A percentile compares a stretch with the other conserved stretches of the same genome.
phyloP scores from a whole-genome alignment of 2,797 vertebrate genomes.

The Heterohyrax brucei region DNA sequence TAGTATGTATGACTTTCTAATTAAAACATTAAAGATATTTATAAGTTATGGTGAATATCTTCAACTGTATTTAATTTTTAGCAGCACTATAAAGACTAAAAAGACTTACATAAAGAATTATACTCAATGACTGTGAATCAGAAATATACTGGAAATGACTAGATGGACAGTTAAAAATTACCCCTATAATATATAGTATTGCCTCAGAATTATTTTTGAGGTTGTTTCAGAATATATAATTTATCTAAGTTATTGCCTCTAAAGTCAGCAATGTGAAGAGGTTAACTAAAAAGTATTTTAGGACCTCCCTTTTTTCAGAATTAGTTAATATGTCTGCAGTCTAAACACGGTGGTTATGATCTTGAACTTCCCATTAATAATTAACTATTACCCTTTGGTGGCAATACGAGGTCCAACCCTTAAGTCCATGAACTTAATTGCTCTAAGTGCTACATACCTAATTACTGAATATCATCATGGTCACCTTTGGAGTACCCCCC shows the following conservation, averaged over 20 bases:
- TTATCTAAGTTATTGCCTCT: slow-evolving; percentile 38
- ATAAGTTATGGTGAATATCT: slow-evolving; percentile 28
- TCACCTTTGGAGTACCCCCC: too few relatives aligned
- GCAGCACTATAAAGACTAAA: neutral
- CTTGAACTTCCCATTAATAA: slow-evolving; percentile 27
- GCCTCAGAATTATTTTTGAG: slow-evolving; percentile 51
- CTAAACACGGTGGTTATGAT: neutral
- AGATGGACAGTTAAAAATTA: slow-evolving; percentile 3
- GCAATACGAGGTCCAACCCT: neutral
- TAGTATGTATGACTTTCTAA: slow-evolving; percentile 5
- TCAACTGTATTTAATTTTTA: slow-evolving; percentile 40
- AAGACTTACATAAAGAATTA: slow-evolving; percentile 22
- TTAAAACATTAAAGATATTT: slow-evolving; percentile 28
- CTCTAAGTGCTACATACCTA: too few relatives aligned
- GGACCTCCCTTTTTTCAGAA: slow-evolving; percentile 41
- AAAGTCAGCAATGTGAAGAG: slow-evolving; percentile 1
- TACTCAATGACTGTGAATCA: neutral
- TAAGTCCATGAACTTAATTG: too few relatives aligned
- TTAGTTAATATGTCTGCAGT: slow-evolving; percentile 36
- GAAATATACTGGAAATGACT: slow-evolving; percentile 45
- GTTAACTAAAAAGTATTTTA: slow-evolving; percentile 32
- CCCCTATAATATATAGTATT: neutral
- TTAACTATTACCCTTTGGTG: slow-evolving; percentile 49
- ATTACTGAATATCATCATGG: too few relatives aligned
- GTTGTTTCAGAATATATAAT: slow-evolving; percentile 37